A percentile compares a stretch with the other conserved stretches of the same genome.
Conservation (phyloP, 2,888 invertebrate genomes). For the Lasioglossum marginatum region DNA sequence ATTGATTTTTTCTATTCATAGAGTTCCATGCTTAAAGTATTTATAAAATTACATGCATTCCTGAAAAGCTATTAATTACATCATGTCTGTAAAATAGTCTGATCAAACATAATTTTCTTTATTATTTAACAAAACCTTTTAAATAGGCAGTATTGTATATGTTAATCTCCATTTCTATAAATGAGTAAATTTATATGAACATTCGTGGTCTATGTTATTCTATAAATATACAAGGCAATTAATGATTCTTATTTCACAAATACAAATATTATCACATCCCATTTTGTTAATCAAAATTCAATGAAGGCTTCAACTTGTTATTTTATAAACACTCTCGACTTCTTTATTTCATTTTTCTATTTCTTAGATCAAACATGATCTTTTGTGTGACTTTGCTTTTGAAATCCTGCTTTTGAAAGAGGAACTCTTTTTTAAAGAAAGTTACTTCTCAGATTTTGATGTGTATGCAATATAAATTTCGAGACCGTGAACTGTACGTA, state of each 20-base stretch:
- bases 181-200: neutral
- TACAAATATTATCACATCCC: neutral
- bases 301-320: neutral
- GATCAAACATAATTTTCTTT: neutral
- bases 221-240: too few relatives aligned
- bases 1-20: conserved; percentile 8
- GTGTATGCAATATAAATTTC: neutral
- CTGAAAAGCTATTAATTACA: neutral
- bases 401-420: neutral
- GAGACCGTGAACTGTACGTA: neutral
- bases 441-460: neutral
- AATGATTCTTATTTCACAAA: neutral
- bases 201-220: neutral
- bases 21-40: neutral
- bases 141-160: neutral
- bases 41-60: neutral
- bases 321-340: neutral
- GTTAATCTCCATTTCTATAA: neutral
- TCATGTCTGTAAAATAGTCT: neutral
- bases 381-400: neutral
- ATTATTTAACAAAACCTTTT: neutral
- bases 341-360: neutral
- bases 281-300: neutral
- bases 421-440: neutral
- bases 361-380: neutral